Percentiles rank a stretch among this genome's conserved stretches.
Conservation (phyloP, 2,797 vertebrate genomes). For the Adelosebastes latens region DNA sequence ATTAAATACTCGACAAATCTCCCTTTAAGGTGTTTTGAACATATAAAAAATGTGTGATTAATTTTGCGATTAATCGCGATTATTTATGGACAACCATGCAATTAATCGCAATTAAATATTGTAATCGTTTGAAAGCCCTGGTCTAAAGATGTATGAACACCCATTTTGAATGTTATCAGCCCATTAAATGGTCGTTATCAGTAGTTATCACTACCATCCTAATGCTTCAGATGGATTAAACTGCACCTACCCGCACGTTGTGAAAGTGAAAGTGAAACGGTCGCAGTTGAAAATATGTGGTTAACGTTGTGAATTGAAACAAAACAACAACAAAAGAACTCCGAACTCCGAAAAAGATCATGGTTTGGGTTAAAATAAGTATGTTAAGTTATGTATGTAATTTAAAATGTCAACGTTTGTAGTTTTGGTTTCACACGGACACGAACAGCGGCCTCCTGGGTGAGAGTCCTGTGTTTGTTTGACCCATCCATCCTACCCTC, state of each 20-base stretch:
- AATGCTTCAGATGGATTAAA: background rate
- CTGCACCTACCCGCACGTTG: no score
- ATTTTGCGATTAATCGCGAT: no score
- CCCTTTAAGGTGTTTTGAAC: no score
- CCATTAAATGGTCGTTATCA: background rate
- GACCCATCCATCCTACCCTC: background rate
- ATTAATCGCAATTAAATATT: no score
- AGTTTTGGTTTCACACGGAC: background rate
- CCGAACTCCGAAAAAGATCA: background rate
- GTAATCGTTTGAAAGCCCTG: no score
- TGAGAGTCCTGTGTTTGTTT: background rate
- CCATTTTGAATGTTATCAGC: background rate
- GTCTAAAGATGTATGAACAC: background rate
- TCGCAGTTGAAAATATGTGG: no score
- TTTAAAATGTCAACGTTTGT: background rate
- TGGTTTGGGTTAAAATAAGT: background rate
- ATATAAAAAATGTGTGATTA: no score
- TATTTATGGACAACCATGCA: no score
- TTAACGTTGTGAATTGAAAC: no score
- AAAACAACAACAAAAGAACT: no score
- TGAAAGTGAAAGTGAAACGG: no score
- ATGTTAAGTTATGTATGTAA: background rate
- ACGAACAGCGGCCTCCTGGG: background rate
- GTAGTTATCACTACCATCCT: background rate
- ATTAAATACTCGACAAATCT: no score